Conservation (phyloP, 2,888 invertebrate species). For the Spisula subtruncata region DNA sequence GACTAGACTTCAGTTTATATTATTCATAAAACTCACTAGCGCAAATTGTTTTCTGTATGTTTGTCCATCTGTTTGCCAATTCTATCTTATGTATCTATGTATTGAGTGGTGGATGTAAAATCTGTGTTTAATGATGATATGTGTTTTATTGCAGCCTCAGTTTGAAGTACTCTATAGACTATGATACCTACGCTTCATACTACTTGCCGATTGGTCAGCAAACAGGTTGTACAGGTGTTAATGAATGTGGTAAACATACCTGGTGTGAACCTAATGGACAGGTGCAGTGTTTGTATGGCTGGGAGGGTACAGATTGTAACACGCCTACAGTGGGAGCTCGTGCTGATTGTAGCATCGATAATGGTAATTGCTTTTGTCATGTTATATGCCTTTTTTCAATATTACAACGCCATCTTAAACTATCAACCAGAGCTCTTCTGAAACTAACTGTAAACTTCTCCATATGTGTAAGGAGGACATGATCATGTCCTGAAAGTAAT, state of each 20-base stretch:
- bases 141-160: constrained; percentile 39
- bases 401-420: too few relatives aligned
- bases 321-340: constrained; percentile 59
- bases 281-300: constrained; percentile 96
- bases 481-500: too few relatives aligned
- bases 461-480: too few relatives aligned
- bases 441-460: too few relatives aligned
- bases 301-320: constrained; percentile 97
- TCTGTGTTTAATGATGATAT: background rate
- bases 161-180: constrained; percentile 35
- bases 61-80: background rate
- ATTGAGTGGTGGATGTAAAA: background rate
- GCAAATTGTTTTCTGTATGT: background rate
- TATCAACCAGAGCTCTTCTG: too few relatives aligned
- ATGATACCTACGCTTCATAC: constrained; percentile 46
- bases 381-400: too few relatives aligned
- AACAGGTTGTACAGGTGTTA: constrained; percentile 43
- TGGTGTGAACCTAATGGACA: constrained; percentile 90
- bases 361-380: constrained; percentile 55
- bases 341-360: constrained; percentile 73
- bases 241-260: constrained; percentile 59
- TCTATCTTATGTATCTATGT: too few relatives aligned
- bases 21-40: too few relatives aligned
- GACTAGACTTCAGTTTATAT: too few relatives aligned
- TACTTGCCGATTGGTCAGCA: constrained; percentile 33